Percentiles rank a stretch among this genome's conserved stretches.
Conservation (phyloP, 2,797 vertebrate species). For the Cynopterus sphinx region DNA sequence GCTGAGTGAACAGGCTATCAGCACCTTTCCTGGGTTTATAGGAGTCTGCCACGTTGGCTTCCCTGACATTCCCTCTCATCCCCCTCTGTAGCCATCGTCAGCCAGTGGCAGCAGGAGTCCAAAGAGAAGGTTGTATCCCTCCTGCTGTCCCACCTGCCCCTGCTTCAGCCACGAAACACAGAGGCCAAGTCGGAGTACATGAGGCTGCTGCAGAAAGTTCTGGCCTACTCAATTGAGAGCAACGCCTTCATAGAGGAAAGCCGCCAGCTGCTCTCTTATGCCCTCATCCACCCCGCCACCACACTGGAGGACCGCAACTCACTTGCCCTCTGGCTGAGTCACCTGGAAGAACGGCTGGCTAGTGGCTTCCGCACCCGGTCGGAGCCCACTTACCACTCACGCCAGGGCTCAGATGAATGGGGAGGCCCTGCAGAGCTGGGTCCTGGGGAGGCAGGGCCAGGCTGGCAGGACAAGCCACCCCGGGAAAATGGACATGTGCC, state of each 20-base stretch:
- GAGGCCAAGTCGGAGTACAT: slow-evolving; percentile 98
- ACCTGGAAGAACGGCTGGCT: slow-evolving; percentile 95
- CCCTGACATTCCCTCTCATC: slow-evolving; percentile 2
- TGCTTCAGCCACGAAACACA: slow-evolving; percentile 95
- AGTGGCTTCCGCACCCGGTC: slow-evolving; percentile 86
- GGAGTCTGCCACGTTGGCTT: background rate
- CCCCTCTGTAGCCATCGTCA: slow-evolving; percentile 90
- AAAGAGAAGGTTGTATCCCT: slow-evolving; percentile 95
- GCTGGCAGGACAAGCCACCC: slow-evolving; percentile 92
- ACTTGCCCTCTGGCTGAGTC: slow-evolving; percentile 95
- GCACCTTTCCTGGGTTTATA: background rate
- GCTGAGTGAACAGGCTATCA: background rate
- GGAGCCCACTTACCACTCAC: slow-evolving; percentile 89
- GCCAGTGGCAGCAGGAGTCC: slow-evolving; percentile 96
- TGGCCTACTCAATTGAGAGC: slow-evolving; percentile 96
- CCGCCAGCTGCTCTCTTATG: slow-evolving; percentile 96
- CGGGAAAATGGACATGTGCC: slow-evolving; percentile 93
- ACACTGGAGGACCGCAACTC: slow-evolving; percentile 96
- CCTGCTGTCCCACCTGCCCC: slow-evolving; percentile 94
- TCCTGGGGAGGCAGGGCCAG: slow-evolving; percentile 88
- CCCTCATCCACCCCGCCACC: slow-evolving; percentile 98
- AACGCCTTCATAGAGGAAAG: slow-evolving; percentile 97
- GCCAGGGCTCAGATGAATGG: slow-evolving; percentile 95
- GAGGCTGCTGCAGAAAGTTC: slow-evolving; percentile 95
- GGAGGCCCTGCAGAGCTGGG: slow-evolving; percentile 86